A percentile compares a stretch with the other conserved stretches of the same genome.
phyloP scores from a whole-genome alignment of 2,888 invertebrate species.

The Chorisops tibialis region DNA sequence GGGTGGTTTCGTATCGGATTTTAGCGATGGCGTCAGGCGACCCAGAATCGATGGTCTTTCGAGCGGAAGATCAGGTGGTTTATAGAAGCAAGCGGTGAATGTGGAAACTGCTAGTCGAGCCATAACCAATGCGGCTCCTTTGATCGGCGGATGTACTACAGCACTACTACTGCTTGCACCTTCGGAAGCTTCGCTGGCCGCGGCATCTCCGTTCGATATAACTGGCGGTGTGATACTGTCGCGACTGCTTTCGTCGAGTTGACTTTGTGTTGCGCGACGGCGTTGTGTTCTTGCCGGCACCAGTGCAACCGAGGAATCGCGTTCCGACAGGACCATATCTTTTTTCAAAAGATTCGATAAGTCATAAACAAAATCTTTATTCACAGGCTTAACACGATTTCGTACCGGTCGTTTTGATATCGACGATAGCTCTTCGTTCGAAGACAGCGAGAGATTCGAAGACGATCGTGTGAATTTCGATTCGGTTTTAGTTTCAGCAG shows the following conservation, averaged over 20 bases:
- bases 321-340: conserved; percentile 37
- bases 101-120: conserved; percentile 42
- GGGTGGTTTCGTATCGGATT: conserved; percentile 34
- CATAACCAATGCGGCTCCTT: conserved; percentile 40
- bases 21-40: conserved; percentile 39
- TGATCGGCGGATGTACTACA: conserved; percentile 27
- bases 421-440: conserved; percentile 32
- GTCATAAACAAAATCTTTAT: conserved; percentile 72
- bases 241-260: conserved; percentile 30
- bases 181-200: neutral
- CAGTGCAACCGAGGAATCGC: conserved; percentile 26
- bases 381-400: conserved; percentile 62
- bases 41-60: conserved; percentile 48
- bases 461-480: conserved; percentile 38
- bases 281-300: conserved; percentile 17
- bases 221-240: conserved; percentile 24
- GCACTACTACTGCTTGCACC: neutral
- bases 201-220: neutral
- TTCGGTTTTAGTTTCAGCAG: conserved; percentile 9
- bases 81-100: conserved; percentile 45
- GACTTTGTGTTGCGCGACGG: conserved; percentile 28
- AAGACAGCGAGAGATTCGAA: conserved; percentile 35
- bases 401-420: conserved; percentile 57
- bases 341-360: conserved; percentile 58
- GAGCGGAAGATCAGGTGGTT: conserved; percentile 47